phyloP scores from a whole-genome alignment of 2,113 vertebrate species.

The Castor canadensis region DNA sequence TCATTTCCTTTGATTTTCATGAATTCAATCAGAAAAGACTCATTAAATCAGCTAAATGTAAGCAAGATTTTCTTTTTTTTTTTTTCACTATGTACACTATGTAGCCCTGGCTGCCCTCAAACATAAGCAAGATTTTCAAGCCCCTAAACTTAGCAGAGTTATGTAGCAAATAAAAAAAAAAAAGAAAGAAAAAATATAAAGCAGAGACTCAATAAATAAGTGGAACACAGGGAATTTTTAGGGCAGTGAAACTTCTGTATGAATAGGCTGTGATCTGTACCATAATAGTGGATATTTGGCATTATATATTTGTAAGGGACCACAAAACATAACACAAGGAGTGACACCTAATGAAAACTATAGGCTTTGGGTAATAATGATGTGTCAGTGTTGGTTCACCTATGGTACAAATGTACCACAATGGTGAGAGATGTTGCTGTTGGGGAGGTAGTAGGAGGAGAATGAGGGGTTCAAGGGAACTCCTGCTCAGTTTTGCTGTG shows the following conservation, averaged over 20 bases:
- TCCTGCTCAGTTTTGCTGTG: neutral
- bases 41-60: neutral
- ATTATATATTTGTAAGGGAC: neutral
- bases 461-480: neutral
- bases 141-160: conserved; percentile 25
- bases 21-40: conserved; percentile 25
- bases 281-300: too few species aligned
- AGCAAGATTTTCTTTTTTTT: too few species aligned
- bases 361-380: neutral
- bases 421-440: neutral
- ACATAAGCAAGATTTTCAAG: conserved; percentile 27
- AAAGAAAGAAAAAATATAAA: neutral
- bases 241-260: neutral
- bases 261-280: neutral
- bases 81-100: too few species aligned
- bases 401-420: neutral
- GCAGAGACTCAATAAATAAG: neutral
- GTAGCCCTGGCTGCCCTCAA: too few species aligned
- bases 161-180: neutral
- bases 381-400: too few species aligned
- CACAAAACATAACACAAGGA: neutral
- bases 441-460: neutral
- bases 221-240: too few species aligned
- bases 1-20: conserved; percentile 36
- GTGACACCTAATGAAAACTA: neutral